Evolutionary conservation across 2,113 vertebrate species (phyloP), one percentile per base, ranked within the genome.

Genomic region (Zeus faber): DNA sequence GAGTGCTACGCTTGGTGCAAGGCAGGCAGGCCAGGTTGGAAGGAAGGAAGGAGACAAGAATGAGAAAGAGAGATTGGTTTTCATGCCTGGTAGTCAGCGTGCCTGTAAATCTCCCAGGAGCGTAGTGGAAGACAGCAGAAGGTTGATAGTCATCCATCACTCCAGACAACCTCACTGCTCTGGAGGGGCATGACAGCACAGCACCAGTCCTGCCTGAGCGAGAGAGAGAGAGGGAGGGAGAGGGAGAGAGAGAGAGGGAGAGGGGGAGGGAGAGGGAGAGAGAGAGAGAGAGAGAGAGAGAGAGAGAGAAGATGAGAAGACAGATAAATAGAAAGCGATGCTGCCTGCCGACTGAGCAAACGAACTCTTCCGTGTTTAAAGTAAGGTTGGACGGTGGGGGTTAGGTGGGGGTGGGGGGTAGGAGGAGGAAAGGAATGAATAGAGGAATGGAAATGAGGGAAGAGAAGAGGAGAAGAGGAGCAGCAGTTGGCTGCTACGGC

Each of bases 61-160:
- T 84, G 79, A 79, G 70, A 73, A 67, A 82, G 77, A 83, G 80
- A 85, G 86, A 89, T 92, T 90, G 88, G 85, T 88, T 90, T 90
- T 90, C 89, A 94, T 89, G 87, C 86, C 85, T 92, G 91, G 72
- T 88, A 92, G 83, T 92, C 84, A 90, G 87, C 86, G 78, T 91
- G 85, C 89, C 86, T 90, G 7, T 91, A 90, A 90, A 91, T 93
- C 92, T 95, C 89, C 76, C 74, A 90, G 92, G 90, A 89, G 88
- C 87, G 78, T 83, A 87, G 86, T 85, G 84, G 89, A 91, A 93
- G 92, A 95, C 91, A 93, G 91, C 93, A 93, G 91, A 91, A 94
- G 92, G 92, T 91, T 94, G 93, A 95, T 93, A 92, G 90, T 94
- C 92, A 95, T 95, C 94, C 91, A 94, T 95, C 93, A 95, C 92